Evolutionary conservation across 2,113 vertebrate species (phyloP).

Genomic region (Chionodraco myersi): DNA sequence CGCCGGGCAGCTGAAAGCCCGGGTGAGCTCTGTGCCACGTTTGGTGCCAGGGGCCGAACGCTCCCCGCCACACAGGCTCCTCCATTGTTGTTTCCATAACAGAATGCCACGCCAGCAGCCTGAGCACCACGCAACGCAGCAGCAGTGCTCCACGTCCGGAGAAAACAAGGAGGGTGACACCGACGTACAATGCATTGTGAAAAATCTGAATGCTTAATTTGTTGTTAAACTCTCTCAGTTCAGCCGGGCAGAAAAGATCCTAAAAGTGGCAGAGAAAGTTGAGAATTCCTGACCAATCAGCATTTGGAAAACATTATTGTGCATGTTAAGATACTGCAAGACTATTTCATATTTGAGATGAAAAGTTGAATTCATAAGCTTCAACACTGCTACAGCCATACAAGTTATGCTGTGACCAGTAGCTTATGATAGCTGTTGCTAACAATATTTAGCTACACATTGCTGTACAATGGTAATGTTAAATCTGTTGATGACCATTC

Average conservation of each 20-base stretch:
- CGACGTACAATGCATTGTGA: not conserved
- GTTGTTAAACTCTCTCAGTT: not conserved
- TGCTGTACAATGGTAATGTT: too few relatives aligned
- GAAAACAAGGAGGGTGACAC: constrained; percentile 40
- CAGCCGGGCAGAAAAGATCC: not conserved
- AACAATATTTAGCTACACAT: not conserved
- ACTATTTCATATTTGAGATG: too few relatives aligned
- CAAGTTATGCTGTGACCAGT: not conserved
- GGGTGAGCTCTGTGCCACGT: constrained; percentile 55
- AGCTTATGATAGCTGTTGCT: not conserved
- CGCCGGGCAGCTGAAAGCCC: constrained; percentile 50
- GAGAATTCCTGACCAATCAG: not conserved
- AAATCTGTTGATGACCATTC: not conserved
- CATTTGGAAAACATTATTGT: too few relatives aligned
- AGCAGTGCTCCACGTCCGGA: constrained; percentile 12
- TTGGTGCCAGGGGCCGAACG: constrained; percentile 73
- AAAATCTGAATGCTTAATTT: not conserved
- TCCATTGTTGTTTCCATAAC: constrained; percentile 77
- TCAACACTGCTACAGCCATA: too few relatives aligned
- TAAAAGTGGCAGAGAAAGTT: not conserved
- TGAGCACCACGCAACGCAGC: constrained; percentile 28
- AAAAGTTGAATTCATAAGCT: too few relatives aligned
- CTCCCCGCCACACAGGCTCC: constrained; percentile 68
- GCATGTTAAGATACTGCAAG: too few relatives aligned
- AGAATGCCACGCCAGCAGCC: constrained; percentile 58